These are phyloP conservation scores for Gopherus flavomarginatus DNA, from an alignment of 2,113 vertebrate genomes.

Conservation along the genomic window DNA sequence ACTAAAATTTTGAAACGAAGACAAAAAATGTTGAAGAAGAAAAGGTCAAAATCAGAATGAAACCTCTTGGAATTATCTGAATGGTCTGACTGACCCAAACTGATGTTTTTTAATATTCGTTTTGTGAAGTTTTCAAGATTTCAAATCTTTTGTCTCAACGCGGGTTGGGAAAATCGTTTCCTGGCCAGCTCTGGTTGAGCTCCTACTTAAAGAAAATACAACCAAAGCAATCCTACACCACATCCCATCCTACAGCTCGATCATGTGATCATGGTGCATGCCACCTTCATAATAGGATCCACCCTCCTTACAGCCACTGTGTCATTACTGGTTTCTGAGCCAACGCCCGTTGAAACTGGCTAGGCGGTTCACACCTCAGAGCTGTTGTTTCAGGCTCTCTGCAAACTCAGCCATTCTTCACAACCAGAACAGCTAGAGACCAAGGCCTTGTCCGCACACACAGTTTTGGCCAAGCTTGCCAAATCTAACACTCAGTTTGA, in stretches of 20 bases:
- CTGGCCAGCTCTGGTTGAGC: not conserved
- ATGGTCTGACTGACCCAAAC: not conserved
- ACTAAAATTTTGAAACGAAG: not conserved
- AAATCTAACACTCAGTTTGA: not conserved
- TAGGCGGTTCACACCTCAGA: not conserved
- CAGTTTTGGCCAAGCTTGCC: not conserved
- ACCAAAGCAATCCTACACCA: not conserved
- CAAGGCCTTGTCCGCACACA: not conserved
- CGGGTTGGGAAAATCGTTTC: not conserved
- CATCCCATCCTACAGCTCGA: not conserved
- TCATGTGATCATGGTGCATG: not conserved
- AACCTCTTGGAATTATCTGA: not conserved
- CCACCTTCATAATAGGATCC: not conserved
- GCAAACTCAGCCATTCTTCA: not conserved
- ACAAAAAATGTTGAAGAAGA: not conserved
- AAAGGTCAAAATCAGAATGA: not conserved
- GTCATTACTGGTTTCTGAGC: not conserved
- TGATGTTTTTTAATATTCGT: no score
- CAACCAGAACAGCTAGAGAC: not conserved
- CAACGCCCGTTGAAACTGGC: not conserved
- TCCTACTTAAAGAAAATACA: not conserved
- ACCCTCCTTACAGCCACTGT: not conserved
- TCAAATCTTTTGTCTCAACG: not conserved
- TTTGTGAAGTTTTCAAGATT: not conserved
- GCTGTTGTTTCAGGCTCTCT: not conserved